Evolutionary conservation across 2,888 invertebrate genomes (phyloP), one percentile per base, ranked within the genome.

Genomic region (Aleiodes alternator): DNA sequence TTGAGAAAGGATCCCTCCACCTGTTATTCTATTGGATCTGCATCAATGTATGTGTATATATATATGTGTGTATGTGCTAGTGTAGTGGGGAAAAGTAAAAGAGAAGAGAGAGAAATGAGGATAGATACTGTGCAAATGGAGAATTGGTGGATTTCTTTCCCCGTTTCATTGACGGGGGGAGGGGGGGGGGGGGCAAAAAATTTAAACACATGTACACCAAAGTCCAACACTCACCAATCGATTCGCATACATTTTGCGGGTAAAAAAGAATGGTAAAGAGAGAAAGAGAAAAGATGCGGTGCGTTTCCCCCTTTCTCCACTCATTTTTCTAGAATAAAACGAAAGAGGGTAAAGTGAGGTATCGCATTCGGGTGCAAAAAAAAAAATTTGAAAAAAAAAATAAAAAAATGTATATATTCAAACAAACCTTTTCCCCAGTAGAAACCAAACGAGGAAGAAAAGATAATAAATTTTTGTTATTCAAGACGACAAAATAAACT

Each of bases 1-100:
- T 80, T 82, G 78, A 82, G 80, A 83, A 23, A 82, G 78, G 78
- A 64, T 76, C 34, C 34, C 78, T 80, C 78, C 77, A 77, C 78
- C 76, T 82, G 80, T 81, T 82, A 82, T 82, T 81, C 77, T 78
- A 77, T 76, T 72, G 73, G 77, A 69, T 71, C 72, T 50, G 57
- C 66, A 66, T 68, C 31, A 73, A 16, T 48, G 12, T 29, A 64
- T 64, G 64, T 4, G 34, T 29, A 6, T 64, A 16, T 23, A 2
- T 23, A 23, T 23, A 12, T 14, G 16, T n/a, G n/a, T n/a, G n/a
- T n/a, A n/a, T n/a, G n/a, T n/a, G n/a, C n/a, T n/a, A n/a, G n/a
- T n/a, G n/a, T n/a, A n/a, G n/a, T n/a, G 9, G 53, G 16, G 0
- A 16, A 53, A 53, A 53, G 53, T 51, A 50, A 51, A 51, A 51